Evolutionary conservation across 2,113 vertebrate species (phyloP).

Genomic region (Poeciliopsis occidentalis): DNA sequence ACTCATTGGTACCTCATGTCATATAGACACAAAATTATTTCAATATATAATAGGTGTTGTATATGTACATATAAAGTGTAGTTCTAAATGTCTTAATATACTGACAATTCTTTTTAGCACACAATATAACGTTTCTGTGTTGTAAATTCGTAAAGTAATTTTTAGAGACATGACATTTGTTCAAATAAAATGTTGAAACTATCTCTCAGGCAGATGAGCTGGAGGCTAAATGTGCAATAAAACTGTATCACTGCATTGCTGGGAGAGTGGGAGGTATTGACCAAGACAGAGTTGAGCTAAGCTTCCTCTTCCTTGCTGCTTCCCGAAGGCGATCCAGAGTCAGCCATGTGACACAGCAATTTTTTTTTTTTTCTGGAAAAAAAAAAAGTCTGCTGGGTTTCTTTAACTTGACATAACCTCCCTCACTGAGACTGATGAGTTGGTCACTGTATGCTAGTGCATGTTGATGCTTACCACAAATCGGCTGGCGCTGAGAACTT

Average conservation of each 20-base stretch:
- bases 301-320: constrained; percentile 34
- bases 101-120: too few species aligned
- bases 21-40: too few species aligned
- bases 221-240: constrained; percentile 49
- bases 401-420: constrained; percentile 49
- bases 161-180: constrained; percentile 24
- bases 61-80: not conserved
- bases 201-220: constrained; percentile 41
- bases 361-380: not conserved
- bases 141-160: not conserved
- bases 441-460: constrained; percentile 29
- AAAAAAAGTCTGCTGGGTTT: constrained; percentile 34
- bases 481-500: constrained; percentile 37
- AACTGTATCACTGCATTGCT: constrained; percentile 33
- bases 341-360: constrained; percentile 41
- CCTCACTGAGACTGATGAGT: constrained; percentile 27
- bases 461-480: constrained; percentile 30
- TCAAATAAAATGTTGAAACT: constrained; percentile 37
- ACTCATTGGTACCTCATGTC: too few species aligned
- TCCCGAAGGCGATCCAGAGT: constrained; percentile 55
- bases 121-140: not conserved
- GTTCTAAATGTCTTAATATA: too few species aligned
- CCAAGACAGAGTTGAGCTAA: constrained; percentile 45
- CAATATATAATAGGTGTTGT: not conserved
- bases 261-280: constrained; percentile 54